A percentile compares a stretch with the other conserved stretches of the same genome.
Conservation (phyloP, 2,797 vertebrate species). For the Ceryle rudis region DNA sequence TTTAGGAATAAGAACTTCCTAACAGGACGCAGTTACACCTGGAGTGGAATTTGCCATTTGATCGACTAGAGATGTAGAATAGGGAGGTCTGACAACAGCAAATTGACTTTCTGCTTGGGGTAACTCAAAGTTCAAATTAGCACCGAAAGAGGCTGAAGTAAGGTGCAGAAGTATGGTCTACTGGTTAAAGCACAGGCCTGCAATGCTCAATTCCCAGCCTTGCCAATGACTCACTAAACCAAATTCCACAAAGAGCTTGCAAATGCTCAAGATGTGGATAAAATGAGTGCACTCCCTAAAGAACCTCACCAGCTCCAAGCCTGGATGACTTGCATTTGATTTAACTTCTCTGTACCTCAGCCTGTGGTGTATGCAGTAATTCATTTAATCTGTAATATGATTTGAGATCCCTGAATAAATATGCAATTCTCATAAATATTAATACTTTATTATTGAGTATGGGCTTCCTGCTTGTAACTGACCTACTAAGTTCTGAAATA, state of each 20-base stretch:
- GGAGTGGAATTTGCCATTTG: constrained; percentile 27
- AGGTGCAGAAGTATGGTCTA: background rate
- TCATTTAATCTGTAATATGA: constrained; percentile 36
- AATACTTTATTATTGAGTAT: constrained; percentile 70
- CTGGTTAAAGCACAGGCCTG: background rate
- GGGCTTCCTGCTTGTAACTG: constrained; percentile 47
- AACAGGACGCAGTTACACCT: background rate
- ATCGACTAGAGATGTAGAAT: background rate
- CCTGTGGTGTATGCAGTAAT: constrained; percentile 6
- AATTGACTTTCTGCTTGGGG: background rate
- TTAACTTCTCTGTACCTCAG: constrained; percentile 22
- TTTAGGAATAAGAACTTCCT: constrained; percentile 31
- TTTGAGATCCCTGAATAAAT: constrained; percentile 64
- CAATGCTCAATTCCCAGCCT: background rate
- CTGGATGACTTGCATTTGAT: background rate
- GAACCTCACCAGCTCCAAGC: background rate
- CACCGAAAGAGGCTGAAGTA: background rate
- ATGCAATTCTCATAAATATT: constrained; percentile 58
- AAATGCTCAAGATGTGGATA: background rate
- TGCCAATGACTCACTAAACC: background rate
- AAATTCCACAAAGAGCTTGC: background rate
- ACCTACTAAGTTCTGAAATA: constrained; percentile 44
- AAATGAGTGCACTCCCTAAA: constrained; percentile 4
- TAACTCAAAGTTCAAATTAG: constrained; percentile 19
- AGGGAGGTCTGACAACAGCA: background rate